Conservation (phyloP, 2,797 vertebrate genomes). For the Nyctibius grandis region DNA sequence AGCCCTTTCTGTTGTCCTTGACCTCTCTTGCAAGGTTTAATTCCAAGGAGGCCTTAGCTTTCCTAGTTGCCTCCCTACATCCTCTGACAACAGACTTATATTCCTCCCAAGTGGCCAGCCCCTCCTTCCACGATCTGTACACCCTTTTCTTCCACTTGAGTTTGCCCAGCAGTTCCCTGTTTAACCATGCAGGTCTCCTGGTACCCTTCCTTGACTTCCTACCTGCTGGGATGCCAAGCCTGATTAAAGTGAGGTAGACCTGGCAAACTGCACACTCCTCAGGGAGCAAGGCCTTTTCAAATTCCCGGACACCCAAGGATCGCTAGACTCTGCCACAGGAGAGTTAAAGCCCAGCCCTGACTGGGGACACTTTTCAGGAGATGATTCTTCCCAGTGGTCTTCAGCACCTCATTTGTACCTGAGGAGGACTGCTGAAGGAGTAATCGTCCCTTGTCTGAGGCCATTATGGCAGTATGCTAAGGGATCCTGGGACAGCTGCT, state of each 20-base stretch:
- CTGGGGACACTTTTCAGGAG: background rate
- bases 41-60: no score
- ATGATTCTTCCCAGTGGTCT: background rate
- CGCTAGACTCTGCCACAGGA: fast-evolving
- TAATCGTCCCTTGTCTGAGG: background rate
- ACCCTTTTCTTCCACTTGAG: no score
- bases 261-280: background rate
- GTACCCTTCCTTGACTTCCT: no score
- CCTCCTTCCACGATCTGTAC: no score
- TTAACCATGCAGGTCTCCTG: no score
- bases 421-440: background rate
- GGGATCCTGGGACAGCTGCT: background rate
- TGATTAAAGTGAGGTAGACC: background rate
- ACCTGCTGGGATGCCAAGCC: no score
- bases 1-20: no score
- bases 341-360: background rate
- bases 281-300: background rate
- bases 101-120: no score
- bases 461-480: background rate
- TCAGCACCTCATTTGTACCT: background rate
- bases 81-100: no score
- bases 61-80: no score
- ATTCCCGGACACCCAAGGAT: background rate
- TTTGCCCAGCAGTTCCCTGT: no score
- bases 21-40: no score